Base-by-base conservation (phyloP, 2,888 invertebrate species). In the Monoplex corrugatus region DNA sequence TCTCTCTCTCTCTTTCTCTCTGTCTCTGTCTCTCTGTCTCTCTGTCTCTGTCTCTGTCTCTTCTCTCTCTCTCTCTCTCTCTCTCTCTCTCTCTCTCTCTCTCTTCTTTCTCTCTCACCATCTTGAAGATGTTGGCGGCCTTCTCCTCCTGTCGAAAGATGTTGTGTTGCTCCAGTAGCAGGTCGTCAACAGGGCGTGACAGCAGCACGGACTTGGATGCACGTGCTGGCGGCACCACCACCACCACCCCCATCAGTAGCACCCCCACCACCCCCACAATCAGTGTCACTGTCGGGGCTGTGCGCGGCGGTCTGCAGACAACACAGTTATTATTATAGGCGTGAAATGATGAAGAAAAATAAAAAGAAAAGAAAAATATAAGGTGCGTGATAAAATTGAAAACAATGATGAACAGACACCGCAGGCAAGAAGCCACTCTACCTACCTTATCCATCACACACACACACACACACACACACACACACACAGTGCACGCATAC, bases 101-200 rank as follows among this genome's bases (percentile, higher is more conserved):
- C 72, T n/a, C 72, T 32, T 32, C 72, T 72, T 32, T n/a, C 57
- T 57, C 57, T 57, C 92, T 90, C 72, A 93, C 93, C 92, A 93
- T 84, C 38, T 89, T 89, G 82, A 91, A 92, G 92, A 93, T 93
- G 83, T 93, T 90, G 32, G 93, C 90, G 0, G 92, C 92, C 50
- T 88, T 86, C 88, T 93, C 93, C 75, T 91, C 80, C 43, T 92
- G 89, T 63, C 93, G 88, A 91, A 92, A 93, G 85, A 91, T 92
- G 89, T 93, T 93, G 86, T 93, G 93, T 38, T 92, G 86, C 43
- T 90, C 90, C 80, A 92, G 80, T 32, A 90, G 63, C 63, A 87
- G n/a, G 35, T 78, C n/a, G 43, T 82, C 63, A 19, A 87, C 57
- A 35, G 87, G 87, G 23, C 87, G 87, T 16, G 45, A 40, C 32